phyloP scores from a whole-genome alignment of 1,140 invertebrate genomes.

The Magallana angulata region DNA sequence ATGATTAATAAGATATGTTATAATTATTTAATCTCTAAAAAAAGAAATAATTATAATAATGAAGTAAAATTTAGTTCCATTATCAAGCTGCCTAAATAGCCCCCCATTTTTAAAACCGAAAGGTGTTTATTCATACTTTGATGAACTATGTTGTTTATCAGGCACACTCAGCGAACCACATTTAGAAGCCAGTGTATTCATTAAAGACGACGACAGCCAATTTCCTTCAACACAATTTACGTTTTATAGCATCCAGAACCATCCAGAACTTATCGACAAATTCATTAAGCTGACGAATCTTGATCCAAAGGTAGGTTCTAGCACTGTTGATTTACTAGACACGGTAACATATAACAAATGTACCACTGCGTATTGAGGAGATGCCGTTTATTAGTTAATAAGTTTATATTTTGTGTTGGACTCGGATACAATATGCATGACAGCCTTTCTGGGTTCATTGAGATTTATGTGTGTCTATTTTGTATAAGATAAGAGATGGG shows the following conservation, averaged over 20 bases:
- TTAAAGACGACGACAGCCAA: not conserved
- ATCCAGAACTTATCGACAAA: not conserved
- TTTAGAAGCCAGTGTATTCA: not conserved
- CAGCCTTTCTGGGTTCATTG: no score
- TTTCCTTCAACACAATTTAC: not conserved
- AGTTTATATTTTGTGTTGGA: no score
- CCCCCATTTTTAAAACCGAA: no score
- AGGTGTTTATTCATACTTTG: no score
- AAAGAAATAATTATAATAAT: no score
- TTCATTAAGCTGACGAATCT: not conserved
- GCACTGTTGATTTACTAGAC: not conserved
- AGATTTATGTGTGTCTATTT: not conserved
- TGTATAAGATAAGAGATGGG: not conserved
- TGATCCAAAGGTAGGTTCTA: not conserved
- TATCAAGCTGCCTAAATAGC: no score
- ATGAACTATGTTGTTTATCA: not conserved
- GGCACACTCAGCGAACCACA: not conserved
- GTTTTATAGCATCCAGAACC: not conserved
- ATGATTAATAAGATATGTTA: no score
- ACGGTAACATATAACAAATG: not conserved
- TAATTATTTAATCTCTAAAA: no score
- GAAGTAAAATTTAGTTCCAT: no score
- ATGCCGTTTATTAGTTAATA: no score
- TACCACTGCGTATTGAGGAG: no score
- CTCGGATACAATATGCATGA: no score